Evolutionary conservation across 2,113 vertebrate genomes (phyloP).

Genomic region (Trogon surrucura): DNA sequence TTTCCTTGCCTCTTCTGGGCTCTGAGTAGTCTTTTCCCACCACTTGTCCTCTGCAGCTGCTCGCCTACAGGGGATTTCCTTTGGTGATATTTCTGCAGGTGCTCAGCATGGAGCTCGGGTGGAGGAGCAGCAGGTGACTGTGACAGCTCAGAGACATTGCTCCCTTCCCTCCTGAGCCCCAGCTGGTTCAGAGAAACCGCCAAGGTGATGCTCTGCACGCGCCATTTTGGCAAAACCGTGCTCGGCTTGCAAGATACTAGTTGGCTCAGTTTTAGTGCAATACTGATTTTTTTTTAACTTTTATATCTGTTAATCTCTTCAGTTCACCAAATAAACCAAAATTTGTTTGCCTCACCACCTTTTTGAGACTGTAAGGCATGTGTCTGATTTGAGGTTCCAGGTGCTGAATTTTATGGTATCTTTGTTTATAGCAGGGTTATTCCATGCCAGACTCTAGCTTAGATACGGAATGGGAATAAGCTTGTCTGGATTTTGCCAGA

Average conservation of each 20-base stretch:
- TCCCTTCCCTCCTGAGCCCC: neutral
- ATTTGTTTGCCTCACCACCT: neutral
- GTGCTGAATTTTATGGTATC: neutral
- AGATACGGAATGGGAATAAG: neutral
- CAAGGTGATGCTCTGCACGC: neutral
- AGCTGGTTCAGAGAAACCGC: neutral
- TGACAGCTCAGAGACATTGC: neutral
- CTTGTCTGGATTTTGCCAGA: neutral
- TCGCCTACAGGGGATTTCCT: neutral
- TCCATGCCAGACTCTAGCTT: neutral
- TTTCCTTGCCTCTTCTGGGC: neutral
- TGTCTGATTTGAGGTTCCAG: neutral
- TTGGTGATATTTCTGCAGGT: neutral
- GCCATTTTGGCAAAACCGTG: neutral
- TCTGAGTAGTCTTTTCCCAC: neutral
- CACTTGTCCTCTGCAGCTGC: neutral
- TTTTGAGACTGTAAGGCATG: neutral
- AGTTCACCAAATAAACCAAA: neutral
- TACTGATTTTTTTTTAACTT: neutral
- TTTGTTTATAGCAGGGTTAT: neutral
- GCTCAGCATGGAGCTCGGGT: neutral
- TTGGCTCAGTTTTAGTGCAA: neutral
- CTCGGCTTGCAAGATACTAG: neutral
- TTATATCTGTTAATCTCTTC: neutral
- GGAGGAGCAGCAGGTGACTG: neutral